phyloP scores from a whole-genome alignment of 2,113 vertebrate species.

The Trematomus loennbergii region DNA sequence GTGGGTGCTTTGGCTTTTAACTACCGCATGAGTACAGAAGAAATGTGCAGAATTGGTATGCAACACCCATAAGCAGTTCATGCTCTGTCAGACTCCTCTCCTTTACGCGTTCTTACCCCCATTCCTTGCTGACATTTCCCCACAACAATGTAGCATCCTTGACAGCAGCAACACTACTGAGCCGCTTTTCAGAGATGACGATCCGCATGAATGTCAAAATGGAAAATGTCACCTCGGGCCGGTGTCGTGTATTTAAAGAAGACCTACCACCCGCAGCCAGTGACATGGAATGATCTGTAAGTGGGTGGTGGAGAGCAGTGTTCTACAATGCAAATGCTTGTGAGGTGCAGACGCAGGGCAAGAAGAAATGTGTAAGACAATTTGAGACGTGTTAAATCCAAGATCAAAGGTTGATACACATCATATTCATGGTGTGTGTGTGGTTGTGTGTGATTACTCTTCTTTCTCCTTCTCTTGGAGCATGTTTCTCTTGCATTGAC shows the following conservation, averaged over 20 bases:
- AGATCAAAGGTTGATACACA: not conserved
- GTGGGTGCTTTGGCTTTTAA: constrained; percentile 19
- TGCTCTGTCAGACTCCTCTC: constrained; percentile 4
- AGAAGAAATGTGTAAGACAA: constrained; percentile 8
- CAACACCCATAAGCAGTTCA: constrained; percentile 20
- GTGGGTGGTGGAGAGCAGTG: constrained; percentile 23
- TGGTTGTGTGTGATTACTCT: not conserved
- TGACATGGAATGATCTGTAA: constrained; percentile 44
- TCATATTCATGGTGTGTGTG: constrained; percentile 14
- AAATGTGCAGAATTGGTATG: not conserved
- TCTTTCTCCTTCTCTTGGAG: not conserved
- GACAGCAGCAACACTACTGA: constrained; percentile 21
- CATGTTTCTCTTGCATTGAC: constrained; percentile 13
- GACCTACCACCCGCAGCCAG: constrained; percentile 35
- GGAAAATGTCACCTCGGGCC: constrained; percentile 60
- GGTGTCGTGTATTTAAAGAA: constrained; percentile 35
- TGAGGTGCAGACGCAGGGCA: constrained; percentile 4
- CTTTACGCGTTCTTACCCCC: not conserved
- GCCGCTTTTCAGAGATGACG: constrained; percentile 46
- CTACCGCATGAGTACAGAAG: constrained; percentile 15
- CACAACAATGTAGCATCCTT: constrained; percentile 41
- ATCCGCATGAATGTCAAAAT: constrained; percentile 61
- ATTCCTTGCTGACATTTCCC: constrained; percentile 43
- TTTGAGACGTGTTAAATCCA: constrained; percentile 10
- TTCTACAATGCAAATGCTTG: not conserved